Evolutionary conservation across 2,797 vertebrate genomes (phyloP), one percentile per base, ranked within the genome.

Genomic region (Apogon talboti): DNA sequence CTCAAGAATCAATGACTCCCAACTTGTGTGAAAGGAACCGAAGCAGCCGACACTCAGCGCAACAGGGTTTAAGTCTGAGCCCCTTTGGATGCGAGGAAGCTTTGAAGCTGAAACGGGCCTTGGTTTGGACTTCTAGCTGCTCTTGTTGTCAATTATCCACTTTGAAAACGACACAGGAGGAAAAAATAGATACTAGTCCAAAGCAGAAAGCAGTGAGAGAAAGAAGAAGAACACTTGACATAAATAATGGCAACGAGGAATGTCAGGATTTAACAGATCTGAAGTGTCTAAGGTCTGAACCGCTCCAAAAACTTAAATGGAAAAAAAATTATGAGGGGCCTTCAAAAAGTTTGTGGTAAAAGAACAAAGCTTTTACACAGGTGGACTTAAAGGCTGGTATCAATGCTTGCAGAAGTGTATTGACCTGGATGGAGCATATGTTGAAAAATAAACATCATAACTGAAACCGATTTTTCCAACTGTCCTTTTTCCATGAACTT

Each of bases 1-100:
- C 79, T 74, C 48, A 89, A 86, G 88, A 91, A 87, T 90, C 89
- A 84, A 84, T 85, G 91, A 86, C 86, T 88, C 84, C 81, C 84
- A 78, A 82, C 70, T 77, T 90, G 83, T 87, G 83, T 84, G 81
- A 92, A 89, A 88, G 73, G 65, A 89, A 74, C 61, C 60, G 73
- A 85, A 84, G 74, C 82, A 67, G 79, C 75, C 79, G 74, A 73
- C 71, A 83, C 24, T 55, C 68, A 82, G 73, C 21, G 56, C 70
- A 40, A 28, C 53, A 66, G 87, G 87, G 80, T 90, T 87, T 74
- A 83, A 75, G 81, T 75, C 74, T 83, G 88, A 89, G 87, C 84
- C 85, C 71, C 78, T 89, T 74, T 84, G 81, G 84, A 86, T 56
- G 62, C 53, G 46, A 78, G 63, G 63, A 82, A 37, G 84, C 88